Conservation (phyloP, 2,113 vertebrate genomes). For the Sprattus sprattus region DNA sequence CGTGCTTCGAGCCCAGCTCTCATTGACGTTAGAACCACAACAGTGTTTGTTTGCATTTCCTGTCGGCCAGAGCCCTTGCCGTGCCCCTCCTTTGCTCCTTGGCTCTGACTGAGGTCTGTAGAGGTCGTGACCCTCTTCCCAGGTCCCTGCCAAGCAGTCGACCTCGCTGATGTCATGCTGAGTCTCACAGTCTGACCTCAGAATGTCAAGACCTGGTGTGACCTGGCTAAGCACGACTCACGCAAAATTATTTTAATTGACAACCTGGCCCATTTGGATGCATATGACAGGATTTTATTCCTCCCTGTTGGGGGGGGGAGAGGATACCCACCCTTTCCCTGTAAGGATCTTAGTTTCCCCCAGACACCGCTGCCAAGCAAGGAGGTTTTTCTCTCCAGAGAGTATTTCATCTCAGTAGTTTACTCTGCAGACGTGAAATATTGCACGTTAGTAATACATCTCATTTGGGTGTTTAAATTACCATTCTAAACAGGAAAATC, state of each 20-base stretch:
- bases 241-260: not conserved
- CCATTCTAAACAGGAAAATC: not conserved
- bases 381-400: not conserved
- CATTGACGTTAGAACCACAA: not conserved
- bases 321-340: not conserved
- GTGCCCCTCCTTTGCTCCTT: not conserved
- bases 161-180: not conserved
- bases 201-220: not conserved
- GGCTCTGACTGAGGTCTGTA: not conserved
- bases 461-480: slow-evolving; percentile 10
- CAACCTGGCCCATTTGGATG: not conserved
- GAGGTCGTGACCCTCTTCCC: not conserved
- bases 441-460: not conserved
- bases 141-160: not conserved
- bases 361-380: not conserved
- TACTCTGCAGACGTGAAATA: not conserved
- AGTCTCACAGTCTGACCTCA: not conserved
- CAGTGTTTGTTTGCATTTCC: slow-evolving; percentile 7
- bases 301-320: too few relatives aligned
- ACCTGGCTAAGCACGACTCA: not conserved
- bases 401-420: not conserved
- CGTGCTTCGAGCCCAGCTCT: not conserved
- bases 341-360: not conserved
- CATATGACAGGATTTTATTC: not conserved
- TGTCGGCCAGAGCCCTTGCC: slow-evolving; percentile 2